phyloP scores from a whole-genome alignment of 2,113 vertebrate species.

The Oreochromis spilurus region DNA sequence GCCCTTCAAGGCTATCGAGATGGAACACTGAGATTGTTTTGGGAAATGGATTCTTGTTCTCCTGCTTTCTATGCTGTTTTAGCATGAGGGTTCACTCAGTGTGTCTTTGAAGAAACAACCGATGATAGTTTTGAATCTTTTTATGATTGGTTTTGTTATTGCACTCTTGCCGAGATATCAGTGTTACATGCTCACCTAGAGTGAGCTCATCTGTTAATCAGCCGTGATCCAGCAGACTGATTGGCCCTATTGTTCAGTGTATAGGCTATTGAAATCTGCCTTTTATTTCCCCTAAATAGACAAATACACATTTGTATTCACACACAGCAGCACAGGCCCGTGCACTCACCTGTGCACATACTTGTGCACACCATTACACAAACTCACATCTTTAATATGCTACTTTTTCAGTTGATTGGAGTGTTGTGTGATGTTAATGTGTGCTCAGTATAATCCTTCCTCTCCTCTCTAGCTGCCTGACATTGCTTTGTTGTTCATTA shows the following conservation, averaged over 20 bases:
- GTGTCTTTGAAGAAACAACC: slow-evolving; percentile 5
- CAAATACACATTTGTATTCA: neutral
- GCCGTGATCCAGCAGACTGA: slow-evolving; percentile 46
- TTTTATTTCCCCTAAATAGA: slow-evolving; percentile 8
- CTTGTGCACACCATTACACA: neutral
- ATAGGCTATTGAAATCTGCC: slow-evolving; percentile 21
- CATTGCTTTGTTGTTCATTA: slow-evolving; percentile 47
- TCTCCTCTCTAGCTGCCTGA: neutral
- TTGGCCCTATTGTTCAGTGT: slow-evolving; percentile 60
- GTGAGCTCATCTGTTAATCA: slow-evolving; percentile 52
- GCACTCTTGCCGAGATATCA: slow-evolving; percentile 8
- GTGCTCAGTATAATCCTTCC: neutral
- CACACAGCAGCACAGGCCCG: neutral
- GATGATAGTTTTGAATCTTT: slow-evolving; percentile 3
- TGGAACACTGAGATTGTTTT: slow-evolving; percentile 24
- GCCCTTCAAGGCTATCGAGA: slow-evolving; percentile 16
- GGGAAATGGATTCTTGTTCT: slow-evolving; percentile 32
- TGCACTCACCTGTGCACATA: neutral
- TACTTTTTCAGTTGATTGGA: slow-evolving; percentile 43
- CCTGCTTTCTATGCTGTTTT: neutral
- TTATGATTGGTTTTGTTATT: neutral
- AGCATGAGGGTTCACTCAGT: neutral
- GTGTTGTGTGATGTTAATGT: neutral
- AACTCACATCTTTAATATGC: slow-evolving; percentile 32
- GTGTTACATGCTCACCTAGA: slow-evolving; percentile 2